phyloP scores from a whole-genome alignment of 2,888 invertebrate genomes.

The Mamestra brassicae region DNA sequence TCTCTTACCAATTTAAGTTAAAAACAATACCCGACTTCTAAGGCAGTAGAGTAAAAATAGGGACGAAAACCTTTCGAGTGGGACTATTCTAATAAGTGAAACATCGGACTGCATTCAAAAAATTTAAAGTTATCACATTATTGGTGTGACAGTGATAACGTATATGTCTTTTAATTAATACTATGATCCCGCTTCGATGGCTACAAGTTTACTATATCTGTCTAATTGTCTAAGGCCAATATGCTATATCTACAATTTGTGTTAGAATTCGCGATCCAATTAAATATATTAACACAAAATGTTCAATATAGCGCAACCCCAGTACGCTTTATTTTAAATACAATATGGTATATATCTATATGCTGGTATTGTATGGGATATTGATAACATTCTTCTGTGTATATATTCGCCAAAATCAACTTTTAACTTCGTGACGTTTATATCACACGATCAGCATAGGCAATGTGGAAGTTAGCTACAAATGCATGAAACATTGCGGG shows the following conservation, averaged over 20 bases:
- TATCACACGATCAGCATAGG: constrained; percentile 9
- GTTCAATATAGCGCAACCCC: constrained; percentile 83
- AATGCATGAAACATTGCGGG: constrained; percentile 57
- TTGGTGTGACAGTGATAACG: constrained; percentile 73
- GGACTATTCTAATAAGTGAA: constrained; percentile 71
- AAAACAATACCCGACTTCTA: constrained; percentile 49
- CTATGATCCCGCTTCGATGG: constrained; percentile 85
- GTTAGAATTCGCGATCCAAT: constrained; percentile 76
- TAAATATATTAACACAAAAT: constrained; percentile 82
- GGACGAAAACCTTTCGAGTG: constrained; percentile 56
- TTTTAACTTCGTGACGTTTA: background rate
- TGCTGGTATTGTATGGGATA: constrained; percentile 57
- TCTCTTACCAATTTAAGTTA: constrained; percentile 66
- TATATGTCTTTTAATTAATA: constrained; percentile 85
- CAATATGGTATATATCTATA: constrained; percentile 50
- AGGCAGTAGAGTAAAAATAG: constrained; percentile 35
- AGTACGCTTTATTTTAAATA: constrained; percentile 74
- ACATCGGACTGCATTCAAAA: constrained; percentile 70
- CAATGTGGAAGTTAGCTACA: constrained; percentile 35
- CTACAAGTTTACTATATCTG: constrained; percentile 81
- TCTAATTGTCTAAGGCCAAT: constrained; percentile 87
- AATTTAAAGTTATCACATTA: constrained; percentile 79
- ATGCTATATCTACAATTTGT: constrained; percentile 89
- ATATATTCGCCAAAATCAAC: constrained; percentile 17
- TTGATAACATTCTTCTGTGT: constrained; percentile 18